Evolutionary conservation across 1,140 invertebrate genomes (phyloP).

Genomic region (Goniozus legneri): DNA sequence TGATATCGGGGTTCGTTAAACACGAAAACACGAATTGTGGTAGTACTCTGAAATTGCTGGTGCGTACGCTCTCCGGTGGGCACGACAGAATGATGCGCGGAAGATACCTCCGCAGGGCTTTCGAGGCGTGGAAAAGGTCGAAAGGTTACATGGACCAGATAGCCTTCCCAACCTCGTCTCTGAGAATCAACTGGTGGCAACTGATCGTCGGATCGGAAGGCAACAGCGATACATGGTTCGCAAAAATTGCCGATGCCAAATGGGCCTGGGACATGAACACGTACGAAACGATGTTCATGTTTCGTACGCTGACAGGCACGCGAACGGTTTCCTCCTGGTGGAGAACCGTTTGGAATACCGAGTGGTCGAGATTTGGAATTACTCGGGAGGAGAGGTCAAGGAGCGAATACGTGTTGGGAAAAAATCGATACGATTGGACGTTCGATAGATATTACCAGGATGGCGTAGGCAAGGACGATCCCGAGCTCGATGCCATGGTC

Average conservation of each 20-base stretch:
- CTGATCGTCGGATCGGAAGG: too few species aligned
- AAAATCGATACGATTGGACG: not conserved
- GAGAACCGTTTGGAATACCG: too few species aligned
- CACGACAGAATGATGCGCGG: not conserved
- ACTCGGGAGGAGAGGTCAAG: too few species aligned
- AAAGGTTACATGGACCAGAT: not conserved
- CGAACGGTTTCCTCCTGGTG: too few species aligned
- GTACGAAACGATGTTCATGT: too few species aligned
- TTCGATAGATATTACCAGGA: not conserved
- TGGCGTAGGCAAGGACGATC: not conserved
- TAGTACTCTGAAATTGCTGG: not conserved
- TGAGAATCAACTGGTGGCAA: too few species aligned
- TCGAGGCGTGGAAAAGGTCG: not conserved
- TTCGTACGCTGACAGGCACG: too few species aligned
- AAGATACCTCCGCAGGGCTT: not conserved
- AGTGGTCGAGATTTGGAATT: too few species aligned
- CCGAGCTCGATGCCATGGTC: too few species aligned
- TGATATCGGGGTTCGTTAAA: not conserved
- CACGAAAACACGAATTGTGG: not conserved
- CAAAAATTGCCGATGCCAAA: not conserved
- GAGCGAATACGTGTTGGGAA: too few species aligned
- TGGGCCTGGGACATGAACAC: not conserved
- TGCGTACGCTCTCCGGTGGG: not conserved
- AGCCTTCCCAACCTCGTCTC: not conserved
- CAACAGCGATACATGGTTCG: not conserved